Evolutionary conservation across 92 coral and sea anemone species (phyloP).

Genomic region (Phenganax marumi): DNA sequence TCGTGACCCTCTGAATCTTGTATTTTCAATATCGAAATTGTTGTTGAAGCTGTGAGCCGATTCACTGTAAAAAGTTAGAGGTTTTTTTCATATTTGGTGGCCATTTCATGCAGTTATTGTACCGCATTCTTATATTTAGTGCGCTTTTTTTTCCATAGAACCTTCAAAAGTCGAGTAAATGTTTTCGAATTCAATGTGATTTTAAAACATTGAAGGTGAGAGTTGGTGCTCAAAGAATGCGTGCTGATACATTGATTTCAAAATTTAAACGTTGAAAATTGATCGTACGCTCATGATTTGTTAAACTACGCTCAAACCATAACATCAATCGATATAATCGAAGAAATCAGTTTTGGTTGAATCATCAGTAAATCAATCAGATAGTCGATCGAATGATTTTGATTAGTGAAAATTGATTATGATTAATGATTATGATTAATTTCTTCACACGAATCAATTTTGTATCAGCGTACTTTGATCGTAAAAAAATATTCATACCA

Average conservation of each 20-base stretch:
- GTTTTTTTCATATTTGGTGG: no score
- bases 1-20: no score
- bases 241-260: not conserved
- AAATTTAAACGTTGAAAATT: conserved; percentile 5
- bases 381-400: not conserved
- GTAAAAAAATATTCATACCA: not conserved
- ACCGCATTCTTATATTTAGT: not conserved
- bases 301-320: not conserved
- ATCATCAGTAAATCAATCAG: not conserved
- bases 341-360: not conserved
- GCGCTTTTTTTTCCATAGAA: conserved; percentile 32
- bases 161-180: conserved; percentile 37
- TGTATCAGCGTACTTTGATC: not conserved
- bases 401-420: no score
- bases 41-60: no score
- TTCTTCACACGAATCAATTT: no score
- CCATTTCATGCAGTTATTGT: no score
- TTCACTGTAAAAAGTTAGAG: no score
- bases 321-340: not conserved
- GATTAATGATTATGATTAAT: no score
- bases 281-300: not conserved
- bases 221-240: not conserved
- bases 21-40: no score
- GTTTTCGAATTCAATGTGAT: conserved; percentile 28
- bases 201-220: conserved; percentile 29